Percentiles rank a stretch among this genome's conserved stretches.
These are phyloP conservation scores for Himantopus leucocephalus DNA, from an alignment of 2,113 vertebrate species.

Conservation along the genomic window DNA sequence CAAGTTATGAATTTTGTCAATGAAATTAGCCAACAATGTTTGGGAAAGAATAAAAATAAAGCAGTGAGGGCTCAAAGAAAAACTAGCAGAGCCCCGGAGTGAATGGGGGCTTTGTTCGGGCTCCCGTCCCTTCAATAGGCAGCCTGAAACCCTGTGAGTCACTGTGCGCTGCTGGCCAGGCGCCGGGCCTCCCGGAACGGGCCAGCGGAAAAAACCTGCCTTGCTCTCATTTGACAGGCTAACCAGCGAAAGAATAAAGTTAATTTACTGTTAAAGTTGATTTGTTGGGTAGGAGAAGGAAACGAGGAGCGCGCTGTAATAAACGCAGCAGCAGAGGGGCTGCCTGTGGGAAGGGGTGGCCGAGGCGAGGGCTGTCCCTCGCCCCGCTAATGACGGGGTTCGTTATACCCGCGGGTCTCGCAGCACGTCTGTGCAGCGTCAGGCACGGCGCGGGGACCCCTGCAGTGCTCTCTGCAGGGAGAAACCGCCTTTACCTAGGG, in stretches of 20 bases:
- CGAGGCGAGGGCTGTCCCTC: rapidly evolving
- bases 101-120: conserved; percentile 58
- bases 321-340: neutral
- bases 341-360: neutral
- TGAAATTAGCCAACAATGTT: conserved; percentile 65
- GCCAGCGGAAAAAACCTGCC: neutral
- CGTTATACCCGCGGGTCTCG: rapidly evolving
- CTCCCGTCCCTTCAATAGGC: conserved; percentile 42
- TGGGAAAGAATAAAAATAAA: conserved; percentile 63
- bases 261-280: conserved; percentile 52
- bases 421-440: neutral
- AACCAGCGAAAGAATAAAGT: conserved; percentile 8
- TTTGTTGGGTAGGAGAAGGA: conserved; percentile 21
- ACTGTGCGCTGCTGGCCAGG: neutral
- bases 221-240: neutral
- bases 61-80: conserved; percentile 33
- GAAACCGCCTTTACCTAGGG: rapidly evolving
- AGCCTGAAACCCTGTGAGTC: conserved; percentile 48
- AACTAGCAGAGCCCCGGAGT: neutral
- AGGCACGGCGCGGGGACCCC: neutral
- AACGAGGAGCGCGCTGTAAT: neutral
- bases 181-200: neutral
- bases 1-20: conserved; percentile 72
- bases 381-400: rapidly evolving
- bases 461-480: rapidly evolving